phyloP scores from a whole-genome alignment of 2,113 vertebrate species.

The Rhinogobius similis region DNA sequence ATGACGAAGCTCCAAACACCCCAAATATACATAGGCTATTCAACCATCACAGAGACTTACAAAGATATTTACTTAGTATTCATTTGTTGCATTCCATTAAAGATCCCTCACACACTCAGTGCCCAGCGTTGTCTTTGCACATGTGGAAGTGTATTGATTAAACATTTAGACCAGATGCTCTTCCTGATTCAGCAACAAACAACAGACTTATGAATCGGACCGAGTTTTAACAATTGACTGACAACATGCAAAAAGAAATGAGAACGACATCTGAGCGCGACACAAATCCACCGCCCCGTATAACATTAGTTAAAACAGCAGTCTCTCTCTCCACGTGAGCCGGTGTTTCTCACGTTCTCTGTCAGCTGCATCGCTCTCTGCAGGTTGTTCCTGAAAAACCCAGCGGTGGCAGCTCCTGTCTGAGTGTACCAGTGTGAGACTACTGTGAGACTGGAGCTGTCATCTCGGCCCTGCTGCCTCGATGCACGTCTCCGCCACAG shows the following conservation, averaged over 20 bases:
- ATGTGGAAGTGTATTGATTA: neutral
- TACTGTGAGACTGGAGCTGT: neutral
- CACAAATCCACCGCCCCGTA: neutral
- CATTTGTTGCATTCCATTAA: neutral
- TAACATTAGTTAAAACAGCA: neutral
- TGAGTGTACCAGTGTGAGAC: conserved; percentile 8
- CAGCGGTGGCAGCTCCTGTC: neutral
- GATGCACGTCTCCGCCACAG: neutral
- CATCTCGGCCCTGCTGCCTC: conserved; percentile 1
- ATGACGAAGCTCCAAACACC: too few relatives aligned
- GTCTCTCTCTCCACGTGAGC: neutral
- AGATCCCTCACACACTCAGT: neutral
- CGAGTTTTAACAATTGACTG: neutral
- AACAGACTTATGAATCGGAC: neutral
- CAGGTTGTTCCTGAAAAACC: neutral
- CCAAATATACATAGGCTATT: too few relatives aligned
- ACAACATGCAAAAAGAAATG: neutral
- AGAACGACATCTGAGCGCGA: neutral
- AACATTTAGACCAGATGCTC: neutral
- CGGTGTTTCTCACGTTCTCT: neutral
- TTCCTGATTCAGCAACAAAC: neutral
- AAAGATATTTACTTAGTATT: too few relatives aligned
- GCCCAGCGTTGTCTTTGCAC: too few relatives aligned
- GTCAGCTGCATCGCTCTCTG: neutral
- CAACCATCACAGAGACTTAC: too few relatives aligned